phyloP scores from a whole-genome alignment of 2,113 vertebrate genomes.

The Corapipo altera region DNA sequence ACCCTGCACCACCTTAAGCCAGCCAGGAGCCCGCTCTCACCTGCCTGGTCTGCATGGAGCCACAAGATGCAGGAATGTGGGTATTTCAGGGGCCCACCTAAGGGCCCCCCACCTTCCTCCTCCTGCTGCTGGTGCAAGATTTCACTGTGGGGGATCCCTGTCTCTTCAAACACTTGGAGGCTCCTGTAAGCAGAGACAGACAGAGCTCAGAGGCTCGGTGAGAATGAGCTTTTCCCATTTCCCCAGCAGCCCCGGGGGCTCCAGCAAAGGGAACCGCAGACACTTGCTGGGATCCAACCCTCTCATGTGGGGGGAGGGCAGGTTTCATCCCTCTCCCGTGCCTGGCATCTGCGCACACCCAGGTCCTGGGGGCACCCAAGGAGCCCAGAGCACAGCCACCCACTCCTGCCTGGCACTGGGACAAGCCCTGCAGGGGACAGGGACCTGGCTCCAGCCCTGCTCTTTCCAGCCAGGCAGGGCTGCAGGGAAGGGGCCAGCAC shows the following conservation, averaged over 20 bases:
- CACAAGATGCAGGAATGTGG: slow-evolving; percentile 90
- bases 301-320: background rate
- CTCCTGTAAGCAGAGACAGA: slow-evolving; percentile 77
- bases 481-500: background rate
- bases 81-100: slow-evolving; percentile 91
- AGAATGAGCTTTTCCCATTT: background rate
- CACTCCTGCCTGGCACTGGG: background rate
- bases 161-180: slow-evolving; percentile 90
- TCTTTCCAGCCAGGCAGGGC: background rate
- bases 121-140: slow-evolving; percentile 85
- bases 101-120: slow-evolving; percentile 84
- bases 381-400: slow-evolving; percentile 15
- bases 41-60: slow-evolving; percentile 86
- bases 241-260: background rate
- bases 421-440: slow-evolving; percentile 4
- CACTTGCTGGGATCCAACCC: background rate
- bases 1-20: background rate
- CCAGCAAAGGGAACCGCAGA: slow-evolving; percentile 20
- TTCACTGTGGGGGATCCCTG: slow-evolving; percentile 85
- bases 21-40: slow-evolving; percentile 65
- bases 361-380: background rate
- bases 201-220: slow-evolving; percentile 8
- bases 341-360: background rate
- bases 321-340: background rate
- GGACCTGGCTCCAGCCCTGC: slow-evolving; percentile 31